phyloP scores from a whole-genome alignment of 2,113 vertebrate genomes.

The Ia io region DNA sequence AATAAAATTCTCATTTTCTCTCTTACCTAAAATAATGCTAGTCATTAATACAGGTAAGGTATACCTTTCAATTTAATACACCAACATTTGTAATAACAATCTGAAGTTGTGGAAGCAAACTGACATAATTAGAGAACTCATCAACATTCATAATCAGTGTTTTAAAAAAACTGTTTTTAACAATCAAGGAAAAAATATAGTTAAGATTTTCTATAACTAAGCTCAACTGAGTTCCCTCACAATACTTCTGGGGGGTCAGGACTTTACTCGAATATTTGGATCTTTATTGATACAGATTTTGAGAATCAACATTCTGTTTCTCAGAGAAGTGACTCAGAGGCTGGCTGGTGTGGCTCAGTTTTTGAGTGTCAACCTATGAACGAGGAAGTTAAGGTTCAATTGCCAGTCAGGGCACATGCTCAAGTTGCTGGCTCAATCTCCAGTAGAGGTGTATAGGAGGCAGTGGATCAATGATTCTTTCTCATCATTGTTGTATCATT shows the following conservation, averaged over 20 bases:
- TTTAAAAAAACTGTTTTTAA: not conserved
- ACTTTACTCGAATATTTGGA: not conserved
- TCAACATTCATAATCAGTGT: not conserved
- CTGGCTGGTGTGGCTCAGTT: no score
- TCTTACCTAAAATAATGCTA: not conserved
- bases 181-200: not conserved
- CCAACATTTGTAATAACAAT: not conserved
- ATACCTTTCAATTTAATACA: not conserved
- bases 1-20: not conserved
- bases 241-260: accelerated
- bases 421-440: no score
- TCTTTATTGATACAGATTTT: not conserved
- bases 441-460: no score
- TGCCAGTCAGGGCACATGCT: no score
- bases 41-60: not conserved
- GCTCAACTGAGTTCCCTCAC: not conserved
- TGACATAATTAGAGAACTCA: not conserved
- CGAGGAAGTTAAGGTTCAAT: no score
- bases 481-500: no score
- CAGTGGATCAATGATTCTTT: no score
- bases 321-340: not conserved
- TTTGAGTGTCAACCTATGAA: no score
- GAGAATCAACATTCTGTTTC: not conserved
- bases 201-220: not conserved
- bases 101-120: not conserved